Evolutionary conservation across 2,888 invertebrate genomes (phyloP), one percentile per base, ranked within the genome.

Genomic region (Drosophila incognita): DNA sequence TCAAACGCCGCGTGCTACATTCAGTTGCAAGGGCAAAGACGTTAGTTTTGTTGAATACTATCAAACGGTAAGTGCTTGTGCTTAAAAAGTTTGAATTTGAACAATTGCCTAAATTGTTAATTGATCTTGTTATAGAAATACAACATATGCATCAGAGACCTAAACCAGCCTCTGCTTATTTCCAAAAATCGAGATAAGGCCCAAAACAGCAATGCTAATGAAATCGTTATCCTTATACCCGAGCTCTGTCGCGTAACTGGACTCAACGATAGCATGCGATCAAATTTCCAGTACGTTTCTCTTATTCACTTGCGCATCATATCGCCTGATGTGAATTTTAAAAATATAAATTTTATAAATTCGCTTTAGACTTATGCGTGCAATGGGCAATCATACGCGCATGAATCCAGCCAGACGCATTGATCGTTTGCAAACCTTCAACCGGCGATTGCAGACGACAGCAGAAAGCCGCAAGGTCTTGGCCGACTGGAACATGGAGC

Each of bases 181-280:
- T 96, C 96, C 0, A 95, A 95, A 35, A 94, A 95, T 0, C 96
- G 95, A 88, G 94, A 95, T 6, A 95, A 95, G 36, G 97, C 97
- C 77, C 67, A 86, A 21, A 95, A 96, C 59, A 95, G 96, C 0
- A 96, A 96, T 0, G 94, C 95, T 92, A 94, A 95, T 0, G 96
- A 96, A 61, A 77, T 92, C 8, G 93, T 95, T 0, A 94, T 98
- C 18, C 94, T 99, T 2, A 94, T 98, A 29, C 98, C 98, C 0
- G 98, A 98, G 93, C 93, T 98, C 40, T 98, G 98, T 87, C 94
- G 96, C 0, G 95, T 97, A 85, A 98, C 98, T 2, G 98, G 98
- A 0, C 93, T 97, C 0, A 95, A 96, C 0, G 97, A 96, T 58
- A 93, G 92, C 0, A 96, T 96, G 96, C 93, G 96, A 7, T 92